Evolutionary conservation across 2,888 invertebrate genomes (phyloP).

Genomic region (Chymomyza amoena): DNA sequence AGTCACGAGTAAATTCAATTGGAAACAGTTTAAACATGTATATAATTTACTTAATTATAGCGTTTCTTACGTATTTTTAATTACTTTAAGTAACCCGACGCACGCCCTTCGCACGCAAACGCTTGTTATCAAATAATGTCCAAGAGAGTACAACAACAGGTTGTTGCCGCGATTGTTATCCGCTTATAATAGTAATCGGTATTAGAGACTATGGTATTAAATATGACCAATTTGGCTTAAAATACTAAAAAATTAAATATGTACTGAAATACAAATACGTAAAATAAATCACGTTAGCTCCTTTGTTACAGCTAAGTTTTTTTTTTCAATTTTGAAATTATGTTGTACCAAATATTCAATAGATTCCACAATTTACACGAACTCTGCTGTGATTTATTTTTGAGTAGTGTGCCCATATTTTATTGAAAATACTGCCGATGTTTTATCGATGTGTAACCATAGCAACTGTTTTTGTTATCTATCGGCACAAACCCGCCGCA

Average conservation of each 20-base stretch:
- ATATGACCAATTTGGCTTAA: background rate
- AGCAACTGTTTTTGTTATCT: no score
- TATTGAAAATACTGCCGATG: no score
- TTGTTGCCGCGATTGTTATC: background rate
- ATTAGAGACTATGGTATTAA: background rate
- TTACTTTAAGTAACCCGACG: slow-evolving; percentile 40
- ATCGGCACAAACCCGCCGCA: no score
- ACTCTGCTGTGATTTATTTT: no score
- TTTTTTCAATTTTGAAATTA: no score
- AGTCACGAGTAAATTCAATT: background rate
- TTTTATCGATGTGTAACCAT: no score
- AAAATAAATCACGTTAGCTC: no score
- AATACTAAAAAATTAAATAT: background rate
- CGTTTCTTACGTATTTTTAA: slow-evolving; percentile 18
- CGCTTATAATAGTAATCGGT: background rate
- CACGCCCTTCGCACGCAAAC: background rate
- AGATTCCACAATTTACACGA: no score
- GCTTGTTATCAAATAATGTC: background rate
- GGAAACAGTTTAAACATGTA: slow-evolving; percentile 21
- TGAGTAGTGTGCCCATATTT: no score
- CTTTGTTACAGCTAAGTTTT: no score
- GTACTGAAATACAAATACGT: no score
- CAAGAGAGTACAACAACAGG: background rate
- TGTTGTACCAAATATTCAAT: no score
- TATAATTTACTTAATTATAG: slow-evolving; percentile 1